phyloP scores from a whole-genome alignment of 2,113 vertebrate species.

The human region DNA sequence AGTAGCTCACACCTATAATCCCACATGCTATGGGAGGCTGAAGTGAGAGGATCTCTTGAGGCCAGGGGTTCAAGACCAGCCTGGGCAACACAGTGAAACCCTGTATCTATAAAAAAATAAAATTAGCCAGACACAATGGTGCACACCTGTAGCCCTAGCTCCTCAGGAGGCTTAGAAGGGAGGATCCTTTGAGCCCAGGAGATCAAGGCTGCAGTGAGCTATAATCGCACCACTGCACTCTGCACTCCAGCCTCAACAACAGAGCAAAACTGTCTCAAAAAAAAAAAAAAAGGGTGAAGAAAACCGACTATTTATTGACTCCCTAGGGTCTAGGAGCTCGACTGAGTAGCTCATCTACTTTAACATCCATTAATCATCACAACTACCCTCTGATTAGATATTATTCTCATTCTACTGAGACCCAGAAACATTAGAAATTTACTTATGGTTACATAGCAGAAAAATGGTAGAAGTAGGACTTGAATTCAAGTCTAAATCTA shows the following conservation, averaged over 20 bases:
- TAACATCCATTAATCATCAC: neutral
- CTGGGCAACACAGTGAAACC: neutral
- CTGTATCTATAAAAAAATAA: neutral
- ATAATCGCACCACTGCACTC: neutral
- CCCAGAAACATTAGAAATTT: conserved; percentile 11
- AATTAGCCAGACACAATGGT: neutral
- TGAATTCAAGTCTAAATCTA: neutral
- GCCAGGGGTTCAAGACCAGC: neutral
- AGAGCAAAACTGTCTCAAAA: neutral
- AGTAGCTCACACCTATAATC: neutral
- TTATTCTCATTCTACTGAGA: neutral
- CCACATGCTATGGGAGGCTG: neutral
- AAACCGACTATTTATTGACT: neutral
- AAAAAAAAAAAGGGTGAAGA: neutral
- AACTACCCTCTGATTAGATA: neutral
- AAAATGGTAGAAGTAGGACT: neutral
- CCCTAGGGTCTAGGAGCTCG: neutral
- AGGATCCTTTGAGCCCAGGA: neutral
- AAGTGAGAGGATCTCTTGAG: neutral
- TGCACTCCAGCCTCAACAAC: neutral
- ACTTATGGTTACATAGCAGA: neutral
- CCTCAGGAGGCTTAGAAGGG: neutral
- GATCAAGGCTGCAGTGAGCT: neutral
- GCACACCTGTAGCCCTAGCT: neutral
- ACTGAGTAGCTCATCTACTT: neutral